Evolutionary conservation across 2,113 vertebrate genomes (phyloP), one percentile per base, ranked within the genome.

Genomic region (Perca flavescens): DNA sequence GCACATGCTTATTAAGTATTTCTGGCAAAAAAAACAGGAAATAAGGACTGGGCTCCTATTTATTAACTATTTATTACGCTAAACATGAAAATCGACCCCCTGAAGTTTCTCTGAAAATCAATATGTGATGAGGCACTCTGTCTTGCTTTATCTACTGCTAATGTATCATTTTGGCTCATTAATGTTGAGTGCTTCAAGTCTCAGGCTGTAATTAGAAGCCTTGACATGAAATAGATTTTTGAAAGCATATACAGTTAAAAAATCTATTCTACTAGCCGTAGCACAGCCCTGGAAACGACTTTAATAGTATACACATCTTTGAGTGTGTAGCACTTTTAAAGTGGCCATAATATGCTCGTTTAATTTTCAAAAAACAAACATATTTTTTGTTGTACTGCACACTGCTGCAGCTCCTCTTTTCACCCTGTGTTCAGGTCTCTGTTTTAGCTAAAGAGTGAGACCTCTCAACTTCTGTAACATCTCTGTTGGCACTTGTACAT

Each of bases 1-100:
- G 83, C 75, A 74, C 40, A 4, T 86, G 77, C 58, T 88, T 64
- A 88, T 92, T 79, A 88, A 82, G 68, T 82, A 63, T 89, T 87
- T 80, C 57, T 82, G 85, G 63, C 69, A 83, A n/a, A n/a, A n/a
- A n/a, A n/a, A 34, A 11, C 28, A 68, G 58, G 72, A 53, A 16
- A 22, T 50, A 22, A 83, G 5, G 25, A 34, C 43, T 3, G 8
- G 10, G 49, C 3, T 79, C 49, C 70, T 62, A n/a, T n/a, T n/a
- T n/a, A n/a, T n/a, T n/a, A 85, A 22, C 77, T 14, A 40, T 73
- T 75, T 71, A 79, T 87, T 86, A 86, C 46, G 60, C 62, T 28
- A 76, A 43, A 77, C 63, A 54, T 70, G 62, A 81, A 52, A 72
- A 54, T 34, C 78, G 34, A 19, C 36, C 58, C 22, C 46, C 58